Evolutionary conservation across 53 echinoderm and acorn worm species (phyloP).

Genomic region (Pentamera pediparva): DNA sequence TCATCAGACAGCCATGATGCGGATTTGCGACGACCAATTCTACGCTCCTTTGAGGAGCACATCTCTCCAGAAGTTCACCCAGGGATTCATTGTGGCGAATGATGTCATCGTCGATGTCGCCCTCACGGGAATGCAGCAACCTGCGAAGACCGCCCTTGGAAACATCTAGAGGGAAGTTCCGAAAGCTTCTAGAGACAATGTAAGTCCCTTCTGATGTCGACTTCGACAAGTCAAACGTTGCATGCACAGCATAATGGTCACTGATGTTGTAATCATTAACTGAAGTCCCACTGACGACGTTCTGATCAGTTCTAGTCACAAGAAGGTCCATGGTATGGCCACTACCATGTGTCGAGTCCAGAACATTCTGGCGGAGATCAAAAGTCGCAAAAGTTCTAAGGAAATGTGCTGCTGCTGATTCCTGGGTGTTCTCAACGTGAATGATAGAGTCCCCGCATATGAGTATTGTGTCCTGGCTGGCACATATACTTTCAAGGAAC

Average conservation of each 20-base stretch:
- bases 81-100: background rate
- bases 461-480: too few species aligned
- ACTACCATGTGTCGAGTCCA: background rate
- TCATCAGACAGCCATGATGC: too few species aligned
- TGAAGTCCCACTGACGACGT: background rate
- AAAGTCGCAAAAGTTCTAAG: background rate
- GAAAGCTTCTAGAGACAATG: too few species aligned
- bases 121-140: background rate
- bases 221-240: too few species aligned
- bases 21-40: too few species aligned
- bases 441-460: background rate
- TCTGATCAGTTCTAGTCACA: background rate
- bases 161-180: too few species aligned
- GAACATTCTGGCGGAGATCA: background rate
- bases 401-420: background rate
- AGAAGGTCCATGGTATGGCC: background rate
- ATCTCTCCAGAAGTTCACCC: background rate
- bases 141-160: background rate
- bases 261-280: too few species aligned
- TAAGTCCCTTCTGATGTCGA: too few species aligned
- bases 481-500: too few species aligned
- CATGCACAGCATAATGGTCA: too few species aligned
- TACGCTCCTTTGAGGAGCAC: too few species aligned
- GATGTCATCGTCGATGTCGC: background rate
- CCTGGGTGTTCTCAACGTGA: background rate